Conservation (phyloP, 2,113 vertebrate genomes). For the Cairina moschata region DNA sequence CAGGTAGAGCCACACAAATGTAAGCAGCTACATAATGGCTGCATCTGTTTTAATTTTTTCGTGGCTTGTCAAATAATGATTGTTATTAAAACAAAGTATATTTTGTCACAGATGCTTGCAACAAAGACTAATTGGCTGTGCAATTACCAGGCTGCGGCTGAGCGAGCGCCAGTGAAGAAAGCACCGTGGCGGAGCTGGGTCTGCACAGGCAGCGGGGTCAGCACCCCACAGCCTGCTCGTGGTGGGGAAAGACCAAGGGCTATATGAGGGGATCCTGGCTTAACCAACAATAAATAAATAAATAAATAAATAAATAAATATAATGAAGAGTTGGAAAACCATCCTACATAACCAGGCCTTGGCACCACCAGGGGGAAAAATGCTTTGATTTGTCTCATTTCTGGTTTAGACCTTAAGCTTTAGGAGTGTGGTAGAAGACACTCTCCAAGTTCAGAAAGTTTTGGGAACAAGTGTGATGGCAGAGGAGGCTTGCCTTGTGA, state of each 20-base stretch:
- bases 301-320: too few relatives aligned
- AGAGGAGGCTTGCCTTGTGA: background rate
- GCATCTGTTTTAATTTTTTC: conserved; percentile 64
- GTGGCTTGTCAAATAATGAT: conserved; percentile 48
- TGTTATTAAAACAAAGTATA: conserved; percentile 58
- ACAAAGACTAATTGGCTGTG: conserved; percentile 52
- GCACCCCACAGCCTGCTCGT: background rate
- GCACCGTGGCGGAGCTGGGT: background rate
- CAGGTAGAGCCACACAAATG: conserved; percentile 15
- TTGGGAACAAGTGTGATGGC: background rate
- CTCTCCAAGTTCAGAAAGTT: background rate
- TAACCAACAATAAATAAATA: background rate
- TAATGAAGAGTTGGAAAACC: background rate
- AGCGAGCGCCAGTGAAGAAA: background rate
- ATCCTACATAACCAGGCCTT: background rate
- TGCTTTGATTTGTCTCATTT: background rate
- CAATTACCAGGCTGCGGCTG: conserved; percentile 11
- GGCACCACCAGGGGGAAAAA: background rate
- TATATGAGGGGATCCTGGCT: background rate
- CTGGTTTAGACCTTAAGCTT: background rate
- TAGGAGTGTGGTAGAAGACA: background rate
- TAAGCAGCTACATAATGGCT: conserved; percentile 38
- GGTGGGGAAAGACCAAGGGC: background rate
- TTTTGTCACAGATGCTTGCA: conserved; percentile 44
- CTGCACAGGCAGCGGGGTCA: background rate